phyloP scores from a whole-genome alignment of 2,113 vertebrate genomes.

The Mionectes macconnelli region DNA sequence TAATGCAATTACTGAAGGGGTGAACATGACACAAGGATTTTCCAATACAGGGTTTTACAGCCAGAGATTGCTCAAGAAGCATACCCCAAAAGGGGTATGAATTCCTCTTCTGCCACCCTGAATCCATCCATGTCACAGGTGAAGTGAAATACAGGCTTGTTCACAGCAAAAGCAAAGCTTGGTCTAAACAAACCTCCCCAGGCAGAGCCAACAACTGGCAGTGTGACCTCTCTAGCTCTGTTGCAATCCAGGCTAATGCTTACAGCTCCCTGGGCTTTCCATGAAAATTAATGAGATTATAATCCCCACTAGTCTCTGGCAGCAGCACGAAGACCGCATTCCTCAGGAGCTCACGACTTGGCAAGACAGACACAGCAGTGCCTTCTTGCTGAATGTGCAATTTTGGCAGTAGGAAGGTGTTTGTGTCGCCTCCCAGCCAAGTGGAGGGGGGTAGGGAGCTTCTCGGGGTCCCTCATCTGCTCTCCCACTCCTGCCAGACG shows the following conservation, averaged over 20 bases:
- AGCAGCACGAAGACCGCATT: neutral
- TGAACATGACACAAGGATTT: neutral
- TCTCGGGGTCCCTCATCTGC: neutral
- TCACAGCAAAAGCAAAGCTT: neutral
- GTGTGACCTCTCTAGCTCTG: neutral
- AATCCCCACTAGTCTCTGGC: constrained; percentile 13
- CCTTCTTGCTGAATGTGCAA: neutral
- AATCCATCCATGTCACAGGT: neutral
- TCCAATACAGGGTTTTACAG: neutral
- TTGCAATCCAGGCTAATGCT: neutral
- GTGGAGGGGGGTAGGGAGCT: neutral
- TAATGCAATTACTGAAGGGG: neutral
- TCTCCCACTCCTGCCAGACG: neutral
- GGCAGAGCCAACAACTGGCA: neutral
- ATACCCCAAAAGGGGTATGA: neutral
- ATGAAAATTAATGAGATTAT: constrained; percentile 45
- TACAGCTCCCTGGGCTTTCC: neutral
- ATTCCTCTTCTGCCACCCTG: neutral
- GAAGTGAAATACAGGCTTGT: neutral
- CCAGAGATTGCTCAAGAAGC: neutral
- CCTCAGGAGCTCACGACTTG: neutral
- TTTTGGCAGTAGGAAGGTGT: neutral
- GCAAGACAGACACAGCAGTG: neutral
- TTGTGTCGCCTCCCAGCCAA: neutral
- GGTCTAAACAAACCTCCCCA: neutral